Evolutionary conservation across 2,113 vertebrate genomes (phyloP).

Genomic region (Etheostoma cragini): DNA sequence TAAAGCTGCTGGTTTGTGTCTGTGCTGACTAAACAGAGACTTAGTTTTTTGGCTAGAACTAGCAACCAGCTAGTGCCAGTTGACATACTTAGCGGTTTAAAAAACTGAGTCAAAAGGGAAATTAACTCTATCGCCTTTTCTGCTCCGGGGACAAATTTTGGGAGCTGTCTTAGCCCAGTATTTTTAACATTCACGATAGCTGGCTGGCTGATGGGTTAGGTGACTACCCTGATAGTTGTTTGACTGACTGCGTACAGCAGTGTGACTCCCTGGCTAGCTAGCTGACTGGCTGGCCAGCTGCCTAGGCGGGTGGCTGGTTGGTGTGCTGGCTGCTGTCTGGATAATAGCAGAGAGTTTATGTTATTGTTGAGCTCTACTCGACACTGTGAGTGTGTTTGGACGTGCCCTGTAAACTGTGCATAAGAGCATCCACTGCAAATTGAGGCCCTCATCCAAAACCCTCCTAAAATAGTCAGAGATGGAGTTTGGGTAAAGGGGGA

Average conservation of each 20-base stretch:
- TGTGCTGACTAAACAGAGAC: constrained; percentile 46
- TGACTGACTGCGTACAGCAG: constrained; percentile 35
- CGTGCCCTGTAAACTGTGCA: constrained; percentile 65
- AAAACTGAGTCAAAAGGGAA: constrained; percentile 26
- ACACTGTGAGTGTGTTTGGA: constrained; percentile 67
- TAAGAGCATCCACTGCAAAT: constrained; percentile 59
- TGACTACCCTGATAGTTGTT: constrained; percentile 25
- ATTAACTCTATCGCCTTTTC: constrained; percentile 32
- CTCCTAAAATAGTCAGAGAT: constrained; percentile 64
- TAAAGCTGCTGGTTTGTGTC: constrained; percentile 42
- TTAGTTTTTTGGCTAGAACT: constrained; percentile 45
- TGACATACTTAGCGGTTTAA: constrained; percentile 46
- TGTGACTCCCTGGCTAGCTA: constrained; percentile 31
- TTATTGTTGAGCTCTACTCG: constrained; percentile 58
- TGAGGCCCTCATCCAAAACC: constrained; percentile 44
- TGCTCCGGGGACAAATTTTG: constrained; percentile 21
- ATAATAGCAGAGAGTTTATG: constrained; percentile 64
- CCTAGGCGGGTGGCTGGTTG: constrained; percentile 29
- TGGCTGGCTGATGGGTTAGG: constrained; percentile 8
- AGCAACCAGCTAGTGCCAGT: constrained; percentile 39
- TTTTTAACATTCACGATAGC: constrained; percentile 30
- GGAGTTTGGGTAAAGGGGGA: constrained; percentile 37
- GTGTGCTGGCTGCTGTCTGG: constrained; percentile 42
- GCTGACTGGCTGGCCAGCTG: constrained; percentile 26
- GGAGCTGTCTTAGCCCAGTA: constrained; percentile 20